Evolutionary conservation across 2,113 vertebrate genomes (phyloP), one percentile per base, ranked within the genome.

Genomic region (Seriola dumerili): DNA sequence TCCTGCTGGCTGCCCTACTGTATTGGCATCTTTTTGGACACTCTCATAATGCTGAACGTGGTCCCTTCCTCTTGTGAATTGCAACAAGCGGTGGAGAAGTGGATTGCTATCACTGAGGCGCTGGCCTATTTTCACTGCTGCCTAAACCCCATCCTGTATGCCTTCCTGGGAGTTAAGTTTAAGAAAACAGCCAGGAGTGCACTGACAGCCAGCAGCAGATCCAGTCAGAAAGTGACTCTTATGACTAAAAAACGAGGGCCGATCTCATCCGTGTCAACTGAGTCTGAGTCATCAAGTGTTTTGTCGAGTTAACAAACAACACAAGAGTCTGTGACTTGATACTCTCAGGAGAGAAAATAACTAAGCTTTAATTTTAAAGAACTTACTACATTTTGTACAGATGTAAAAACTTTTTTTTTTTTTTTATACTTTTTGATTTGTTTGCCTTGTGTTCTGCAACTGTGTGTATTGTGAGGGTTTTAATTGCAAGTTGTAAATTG

Each of bases 91-190:
- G 94, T 99, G 78, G 94, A 96, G 55, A 99, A 94, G 77, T 98
- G 97, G 96, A 97, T 98, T 89, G 96, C 96, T 50, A 90, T 99
- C 81, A 98, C 98, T 0, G 98, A 99, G 90, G 97, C 96, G 0
- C 86, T 99, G 23, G 98, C 98, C 0, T 99, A 97, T 86, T 99
- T 99, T 86, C 98, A 99, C 93, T 99, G 98, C 91, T 99, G 98
- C 91, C 95, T 99, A 65, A 99, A 99, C 88, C 98, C 98, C 23
- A 99, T 99, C 85, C 95, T 99, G 14, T 99, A 99, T 2, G 98
- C 98, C 58, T 99, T 99, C 93, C 94, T 99, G 62, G 98, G 98
- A 42, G 98, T 97, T 65, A 98, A 96, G 83, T 99, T 99, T 94
- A 99, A 97, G 93, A 98, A 96, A 65, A 98, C 98, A 0, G 98